Conservation (phyloP, 1,140 invertebrate species). For the Trialeurodes vaporariorum region DNA sequence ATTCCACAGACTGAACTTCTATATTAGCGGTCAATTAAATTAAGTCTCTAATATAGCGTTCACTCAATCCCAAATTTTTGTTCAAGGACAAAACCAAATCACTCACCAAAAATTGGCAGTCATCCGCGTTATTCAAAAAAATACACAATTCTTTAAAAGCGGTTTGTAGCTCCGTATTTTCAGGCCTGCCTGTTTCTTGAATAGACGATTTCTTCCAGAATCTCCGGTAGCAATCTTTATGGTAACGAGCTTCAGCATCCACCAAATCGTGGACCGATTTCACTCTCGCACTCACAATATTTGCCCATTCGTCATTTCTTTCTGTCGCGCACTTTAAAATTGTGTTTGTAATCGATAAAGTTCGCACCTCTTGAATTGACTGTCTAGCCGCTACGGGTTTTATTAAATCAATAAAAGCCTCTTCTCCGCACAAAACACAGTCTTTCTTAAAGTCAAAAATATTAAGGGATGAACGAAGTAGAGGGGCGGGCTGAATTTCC, state of each 20-base stretch:
- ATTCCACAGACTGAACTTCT: too few relatives aligned
- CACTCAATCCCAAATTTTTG: neutral
- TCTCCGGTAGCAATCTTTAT: constrained; percentile 6
- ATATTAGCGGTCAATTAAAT: too few relatives aligned
- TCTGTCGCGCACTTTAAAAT: neutral
- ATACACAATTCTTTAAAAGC: neutral
- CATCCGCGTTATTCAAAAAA: neutral
- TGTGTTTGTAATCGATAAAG: neutral
- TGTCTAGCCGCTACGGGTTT: neutral
- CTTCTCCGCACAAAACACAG: constrained; percentile 2
- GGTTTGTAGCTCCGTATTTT: neutral
- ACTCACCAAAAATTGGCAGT: neutral
- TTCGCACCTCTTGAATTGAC: neutral
- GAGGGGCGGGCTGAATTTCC: neutral
- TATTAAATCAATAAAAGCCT: constrained; percentile 2
- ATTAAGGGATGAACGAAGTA: neutral
- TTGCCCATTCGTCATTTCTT: neutral
- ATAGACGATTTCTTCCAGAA: neutral
- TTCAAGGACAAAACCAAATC: neutral
- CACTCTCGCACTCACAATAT: neutral
- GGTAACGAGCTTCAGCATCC: constrained; percentile 3
- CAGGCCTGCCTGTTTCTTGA: neutral
- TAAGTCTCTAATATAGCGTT: neutral
- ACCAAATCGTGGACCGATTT: neutral
- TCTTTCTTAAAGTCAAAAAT: constrained; percentile 2